Evolutionary conservation across 2,113 vertebrate species (phyloP), one percentile per base, ranked within the genome.

Genomic region (Oreocharis arfaki): DNA sequence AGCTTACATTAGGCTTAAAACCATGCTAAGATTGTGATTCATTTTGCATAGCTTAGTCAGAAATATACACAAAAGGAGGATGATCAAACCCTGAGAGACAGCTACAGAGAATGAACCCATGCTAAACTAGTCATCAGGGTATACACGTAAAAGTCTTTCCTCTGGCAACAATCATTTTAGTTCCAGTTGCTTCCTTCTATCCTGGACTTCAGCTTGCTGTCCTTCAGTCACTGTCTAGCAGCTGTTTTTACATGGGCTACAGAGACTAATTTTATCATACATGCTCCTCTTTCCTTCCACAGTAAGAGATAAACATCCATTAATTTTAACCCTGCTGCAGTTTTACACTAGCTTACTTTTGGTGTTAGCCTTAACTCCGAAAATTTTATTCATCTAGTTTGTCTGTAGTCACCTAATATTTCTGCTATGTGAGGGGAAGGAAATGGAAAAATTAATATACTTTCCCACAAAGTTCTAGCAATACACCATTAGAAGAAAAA

Each of bases 181-280:
- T 63, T 35, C 42, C 84, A 84, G 56, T 70, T 87, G 81, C 67
- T 89, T 81, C 89, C 44, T 86, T 73, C 46, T 61, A 12, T 61
- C 69, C 84, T 4, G 1, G 37, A 57, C 41, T 87, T 81, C 37
- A 84, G 41, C 70, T 89, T 65, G 9, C 46, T 65, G 13, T 39
- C 56, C 55, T 92, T 89, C 68, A 81, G 63, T 70, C 65, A 55
- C 60, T 59, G 24, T 68, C 57, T 71, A 30, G 42, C 68, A 93
- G 68, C 73, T 91, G 80, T 2, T 78, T 89, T 46, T 60, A 37
- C 30, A 89, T 75, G 77, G 52, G 27, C 56, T 50, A 44, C 7
- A 67, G 56, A 74, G 76, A 89, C 76, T 89, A 94, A 91, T 93
- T 96, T 92, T 78, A 68, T 91, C 81, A 89, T 41, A 87, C 63